Evolutionary conservation across 1,140 invertebrate species (phyloP), one percentile per base, ranked within the genome.

Genomic region (Agraylea sexmaculata): DNA sequence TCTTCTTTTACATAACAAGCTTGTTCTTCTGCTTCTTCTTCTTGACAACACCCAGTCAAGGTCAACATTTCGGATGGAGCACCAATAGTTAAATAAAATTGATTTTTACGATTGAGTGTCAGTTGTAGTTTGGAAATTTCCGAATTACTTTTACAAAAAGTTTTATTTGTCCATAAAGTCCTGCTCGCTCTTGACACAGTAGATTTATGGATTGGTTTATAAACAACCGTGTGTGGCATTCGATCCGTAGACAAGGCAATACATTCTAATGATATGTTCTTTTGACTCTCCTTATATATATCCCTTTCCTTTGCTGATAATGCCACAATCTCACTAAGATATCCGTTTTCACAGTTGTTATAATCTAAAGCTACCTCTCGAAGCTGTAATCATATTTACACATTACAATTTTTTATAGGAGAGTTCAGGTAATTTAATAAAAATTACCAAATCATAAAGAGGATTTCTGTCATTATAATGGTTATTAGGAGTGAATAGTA

Each of bases 401-500:
- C n/a, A 49, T 30, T 41, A 31, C 37, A 25, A 37, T 37, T 39
- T 43, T 7, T 41, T 22, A 12, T 22, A 17, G 8, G 12, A 22
- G 15, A 27, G 16, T 11, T 28, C 35, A 40, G 36, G 43, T 13
- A 46, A 43, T 17, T 40, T 10, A 13, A 10, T 42, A 28, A 33
- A 46, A 56, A 55, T 67, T 66, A 83, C 78, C 66, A 80, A 58
- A 49, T 74, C 64, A 53, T 77, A 81, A 51, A 73, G 69, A 22
- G 77, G 70, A 51, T 69, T 68, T 42, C 68, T 58, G 34, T 58
- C 50, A 50, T 71, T 65, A 12, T 80, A 57, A 12, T 76, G 75
- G 61, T 80, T 81, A 22, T 74, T 62, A 13, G 81, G 80, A 2
- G 79, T 82, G 51, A 84, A 83, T 21, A 84, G 55, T 49, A 83